A percentile compares a stretch with the other conserved stretches of the same genome.
Evolutionary conservation across 2,113 vertebrate species (phyloP).

Genomic region (Dendropsophus ebraccatus): DNA sequence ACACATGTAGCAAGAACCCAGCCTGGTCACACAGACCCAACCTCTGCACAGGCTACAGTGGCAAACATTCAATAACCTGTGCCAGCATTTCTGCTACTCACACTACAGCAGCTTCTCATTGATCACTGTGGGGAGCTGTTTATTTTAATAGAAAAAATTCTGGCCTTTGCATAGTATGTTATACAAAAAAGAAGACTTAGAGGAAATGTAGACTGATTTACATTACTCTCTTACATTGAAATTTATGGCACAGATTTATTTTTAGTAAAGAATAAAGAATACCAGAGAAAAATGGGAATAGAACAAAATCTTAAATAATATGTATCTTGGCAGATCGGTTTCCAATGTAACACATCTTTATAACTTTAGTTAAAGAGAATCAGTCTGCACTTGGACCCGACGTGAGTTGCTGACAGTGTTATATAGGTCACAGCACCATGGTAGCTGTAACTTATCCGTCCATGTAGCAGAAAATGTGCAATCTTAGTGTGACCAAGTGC

Average conservation of each 20-base stretch:
- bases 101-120: background rate
- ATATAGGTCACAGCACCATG: too few species aligned
- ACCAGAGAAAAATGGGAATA: background rate
- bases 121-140: background rate
- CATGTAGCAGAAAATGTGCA: too few species aligned
- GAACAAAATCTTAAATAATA: conserved; percentile 5
- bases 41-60: background rate
- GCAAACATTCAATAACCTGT: background rate
- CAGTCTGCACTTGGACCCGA: too few species aligned
- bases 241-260: conserved; percentile 20
- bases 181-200: background rate
- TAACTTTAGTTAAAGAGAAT: background rate
- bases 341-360: background rate
- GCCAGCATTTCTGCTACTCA: background rate
- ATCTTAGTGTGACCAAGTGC: too few species aligned
- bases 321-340: conserved; percentile 14
- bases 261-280: conserved; percentile 8
- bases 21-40: background rate
- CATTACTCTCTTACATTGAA: conserved; percentile 21
- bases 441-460: too few species aligned
- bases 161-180: background rate
- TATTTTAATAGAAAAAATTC: background rate
- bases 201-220: conserved; percentile 32
- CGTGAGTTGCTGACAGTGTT: too few species aligned
- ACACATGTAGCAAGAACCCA: background rate